phyloP scores from a whole-genome alignment of 1,140 invertebrate species.

The Musca domestica region DNA sequence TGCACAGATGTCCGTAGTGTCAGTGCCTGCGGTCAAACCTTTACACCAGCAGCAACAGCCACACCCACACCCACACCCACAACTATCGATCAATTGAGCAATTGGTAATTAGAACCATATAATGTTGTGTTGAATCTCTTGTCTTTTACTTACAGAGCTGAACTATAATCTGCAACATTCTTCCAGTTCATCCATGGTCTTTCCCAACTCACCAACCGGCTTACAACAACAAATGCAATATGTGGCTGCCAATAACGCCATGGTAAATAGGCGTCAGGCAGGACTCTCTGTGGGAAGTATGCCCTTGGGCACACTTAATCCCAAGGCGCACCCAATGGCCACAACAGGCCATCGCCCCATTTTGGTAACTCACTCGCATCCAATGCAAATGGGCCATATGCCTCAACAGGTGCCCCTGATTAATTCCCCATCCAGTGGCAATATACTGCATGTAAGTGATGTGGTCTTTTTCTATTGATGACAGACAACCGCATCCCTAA shows the following conservation, averaged over 20 bases:
- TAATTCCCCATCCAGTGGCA: slow-evolving; percentile 64
- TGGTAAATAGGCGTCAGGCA: slow-evolving; percentile 41
- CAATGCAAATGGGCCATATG: slow-evolving; percentile 26
- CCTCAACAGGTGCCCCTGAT: slow-evolving; percentile 55
- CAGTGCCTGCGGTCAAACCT: slow-evolving; percentile 57
- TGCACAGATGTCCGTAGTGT: slow-evolving; percentile 29
- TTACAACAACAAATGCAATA: slow-evolving; percentile 55
- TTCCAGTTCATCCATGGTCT: slow-evolving; percentile 53
- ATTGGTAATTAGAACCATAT: slow-evolving; percentile 17
- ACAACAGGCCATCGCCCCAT: slow-evolving; percentile 45
- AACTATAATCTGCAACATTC: slow-evolving; percentile 53
- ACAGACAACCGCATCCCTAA: not conserved
- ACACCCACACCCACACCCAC: slow-evolving; percentile 29
- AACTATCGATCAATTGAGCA: not conserved
- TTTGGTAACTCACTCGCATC: slow-evolving; percentile 40
- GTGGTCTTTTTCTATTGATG: not conserved
- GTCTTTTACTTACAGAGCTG: slow-evolving; percentile 49
- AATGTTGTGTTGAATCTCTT: slow-evolving; percentile 10
- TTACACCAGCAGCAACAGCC: too few species aligned
- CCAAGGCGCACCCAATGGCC: slow-evolving; percentile 37
- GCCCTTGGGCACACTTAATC: slow-evolving; percentile 28
- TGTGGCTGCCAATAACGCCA: slow-evolving; percentile 35
- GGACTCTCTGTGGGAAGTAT: slow-evolving; percentile 45
- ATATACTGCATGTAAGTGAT: slow-evolving; percentile 64
- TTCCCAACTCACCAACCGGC: slow-evolving; percentile 48